Base-by-base conservation (phyloP, 2,113 vertebrate species). In the Nyctibius bracteatus region DNA sequence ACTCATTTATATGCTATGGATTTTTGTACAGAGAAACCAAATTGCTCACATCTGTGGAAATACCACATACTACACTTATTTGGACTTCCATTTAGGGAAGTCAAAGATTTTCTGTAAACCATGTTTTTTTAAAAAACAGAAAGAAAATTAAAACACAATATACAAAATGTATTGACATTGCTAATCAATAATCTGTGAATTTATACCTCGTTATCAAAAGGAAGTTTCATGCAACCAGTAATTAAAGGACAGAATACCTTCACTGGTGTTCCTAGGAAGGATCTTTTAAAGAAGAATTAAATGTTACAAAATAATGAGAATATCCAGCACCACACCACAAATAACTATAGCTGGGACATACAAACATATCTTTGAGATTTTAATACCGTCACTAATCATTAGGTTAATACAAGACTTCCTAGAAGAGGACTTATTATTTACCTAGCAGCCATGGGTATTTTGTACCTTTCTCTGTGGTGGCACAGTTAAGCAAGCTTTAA, bases 21-120 rank as follows among this genome's bases (percentile, higher is more conserved):
- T 93, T 96, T 97, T 92, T 93, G 52, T 84, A 88, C 61, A 95
- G 91, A 95, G 67, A 97, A 97, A 97, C 96, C 58, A 96, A 96
- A 94, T 96, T 95, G 78, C 78, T 96, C 90, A 87, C 89, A 61
- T 80, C 75, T 95, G 88, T 90, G 81, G 93, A 95, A 96, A 94
- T 96, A 68, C 19, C 58, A 88, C 43, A 77, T 86, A 55, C 35
- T 92, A 49, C 61, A 89, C 25, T 91, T 81, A 68, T 63, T 79
- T 94, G 80, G 66, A 95, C 80, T 95, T 90, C 72, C 74, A 61
- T 95, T 86, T 93, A 79, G 82, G 33, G 41, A 78, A 95, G 47
- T 77, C 72, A 95, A 95, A 92, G 52, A 18, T 41, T 87, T 96
- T 94, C 67, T 94, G 41, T 13, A 81, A 97, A 80, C 3, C 63